Evolutionary conservation across 2,888 invertebrate genomes (phyloP).

Genomic region (Cephus nigrinus): DNA sequence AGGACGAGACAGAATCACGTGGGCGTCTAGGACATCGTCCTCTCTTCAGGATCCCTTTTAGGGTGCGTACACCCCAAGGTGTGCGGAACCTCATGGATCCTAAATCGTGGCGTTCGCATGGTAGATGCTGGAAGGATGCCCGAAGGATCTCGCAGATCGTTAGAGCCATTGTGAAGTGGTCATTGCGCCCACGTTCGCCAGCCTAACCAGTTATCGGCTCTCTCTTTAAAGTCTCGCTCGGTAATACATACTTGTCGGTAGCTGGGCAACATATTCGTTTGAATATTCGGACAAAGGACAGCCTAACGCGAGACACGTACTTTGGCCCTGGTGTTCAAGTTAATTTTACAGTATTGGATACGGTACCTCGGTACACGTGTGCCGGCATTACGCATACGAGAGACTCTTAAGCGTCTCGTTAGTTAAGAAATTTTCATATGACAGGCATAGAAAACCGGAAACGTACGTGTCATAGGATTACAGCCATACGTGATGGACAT

Average conservation of each 20-base stretch:
- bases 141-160: constrained; percentile 48
- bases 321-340: background rate
- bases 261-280: constrained; percentile 21
- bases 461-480: background rate
- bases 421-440: background rate
- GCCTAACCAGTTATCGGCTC: constrained; percentile 27
- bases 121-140: constrained; percentile 16
- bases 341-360: background rate
- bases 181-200: constrained; percentile 50
- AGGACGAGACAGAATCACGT: constrained; percentile 29
- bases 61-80: constrained; percentile 49
- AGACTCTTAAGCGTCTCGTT: background rate
- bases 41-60: constrained; percentile 33
- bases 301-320: background rate
- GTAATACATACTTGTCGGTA: constrained; percentile 28
- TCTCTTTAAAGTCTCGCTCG: constrained; percentile 14
- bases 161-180: constrained; percentile 56
- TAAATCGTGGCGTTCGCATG: constrained; percentile 20
- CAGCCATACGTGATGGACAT: background rate
- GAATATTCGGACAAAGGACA: constrained; percentile 15
- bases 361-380: background rate
- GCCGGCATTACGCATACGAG: background rate
- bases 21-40: constrained; percentile 26
- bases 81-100: constrained; percentile 29
- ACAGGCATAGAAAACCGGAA: background rate